Conservation (phyloP, 2,797 vertebrate genomes). For the Lindbergichthys nudifrons region DNA sequence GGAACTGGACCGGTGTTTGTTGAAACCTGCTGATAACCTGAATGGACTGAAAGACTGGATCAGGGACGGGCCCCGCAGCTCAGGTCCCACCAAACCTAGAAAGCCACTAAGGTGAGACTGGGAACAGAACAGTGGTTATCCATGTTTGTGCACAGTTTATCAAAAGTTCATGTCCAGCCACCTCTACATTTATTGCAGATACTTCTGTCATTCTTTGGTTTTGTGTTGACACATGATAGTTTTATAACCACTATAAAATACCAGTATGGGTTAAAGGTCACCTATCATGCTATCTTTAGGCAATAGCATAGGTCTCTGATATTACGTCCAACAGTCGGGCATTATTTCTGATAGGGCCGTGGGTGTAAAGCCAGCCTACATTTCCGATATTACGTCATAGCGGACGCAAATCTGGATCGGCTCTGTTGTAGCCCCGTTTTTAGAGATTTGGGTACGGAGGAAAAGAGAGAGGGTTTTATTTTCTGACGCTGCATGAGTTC, state of each 20-base stretch:
- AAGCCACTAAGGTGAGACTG: slow-evolving; percentile 62
- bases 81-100: slow-evolving; percentile 84
- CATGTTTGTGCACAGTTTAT: not conserved
- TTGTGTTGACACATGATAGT: not conserved
- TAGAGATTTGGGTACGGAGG: too few species aligned
- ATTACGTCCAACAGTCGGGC: too few species aligned
- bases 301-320: too few species aligned
- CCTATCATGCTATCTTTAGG: too few species aligned
- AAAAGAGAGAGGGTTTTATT: too few species aligned
- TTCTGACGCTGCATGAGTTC: too few species aligned
- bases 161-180: not conserved
- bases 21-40: slow-evolving; percentile 65
- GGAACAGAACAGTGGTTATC: not conserved
- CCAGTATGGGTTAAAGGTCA: not conserved
- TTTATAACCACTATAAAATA: not conserved
- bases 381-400: too few species aligned
- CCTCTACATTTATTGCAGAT: not conserved
- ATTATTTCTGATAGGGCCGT: too few species aligned
- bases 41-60: slow-evolving; percentile 89
- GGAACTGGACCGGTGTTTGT: slow-evolving; percentile 87
- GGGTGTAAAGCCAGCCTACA: too few species aligned
- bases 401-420: too few species aligned
- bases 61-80: slow-evolving; percentile 80
- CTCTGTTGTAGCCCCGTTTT: too few species aligned
- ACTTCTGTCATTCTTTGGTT: not conserved